Evolutionary conservation across 2,888 invertebrate species (phyloP).

Genomic region (Hirudinaria manillensis): DNA sequence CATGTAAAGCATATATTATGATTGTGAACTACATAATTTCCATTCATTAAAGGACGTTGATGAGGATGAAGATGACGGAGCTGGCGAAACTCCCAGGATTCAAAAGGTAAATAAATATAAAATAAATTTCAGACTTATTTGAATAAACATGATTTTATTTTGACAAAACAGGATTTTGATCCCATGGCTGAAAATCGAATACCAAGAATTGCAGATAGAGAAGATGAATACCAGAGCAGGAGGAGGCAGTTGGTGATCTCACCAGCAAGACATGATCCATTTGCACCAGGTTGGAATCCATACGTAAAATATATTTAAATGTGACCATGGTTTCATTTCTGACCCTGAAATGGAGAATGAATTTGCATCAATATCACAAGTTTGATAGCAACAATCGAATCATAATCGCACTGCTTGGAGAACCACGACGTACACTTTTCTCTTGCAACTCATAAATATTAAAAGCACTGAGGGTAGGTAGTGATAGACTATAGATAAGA

Average conservation of each 20-base stretch:
- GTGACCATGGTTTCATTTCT: no score
- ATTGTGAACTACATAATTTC: no score
- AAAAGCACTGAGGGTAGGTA: no score
- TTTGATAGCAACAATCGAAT: no score
- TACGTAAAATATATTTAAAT: not conserved
- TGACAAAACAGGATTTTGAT: slow-evolving; percentile 49
- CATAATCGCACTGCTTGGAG: no score
- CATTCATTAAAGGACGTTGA: slow-evolving; percentile 10
- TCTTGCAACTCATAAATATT: no score
- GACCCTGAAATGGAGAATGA: no score
- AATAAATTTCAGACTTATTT: not conserved
- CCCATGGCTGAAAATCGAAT: slow-evolving; percentile 60
- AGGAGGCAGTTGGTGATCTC: slow-evolving; percentile 74
- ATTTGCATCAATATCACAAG: no score
- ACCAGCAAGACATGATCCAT: slow-evolving; percentile 91
- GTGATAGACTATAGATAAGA: no score
- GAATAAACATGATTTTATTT: not conserved
- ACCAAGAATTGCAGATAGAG: slow-evolving; percentile 87
- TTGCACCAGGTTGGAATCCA: slow-evolving; percentile 65
- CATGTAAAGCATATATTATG: no score
- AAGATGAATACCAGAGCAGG: slow-evolving; percentile 90
- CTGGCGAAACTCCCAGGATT: not conserved
- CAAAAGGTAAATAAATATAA: not conserved
- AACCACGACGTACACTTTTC: no score
- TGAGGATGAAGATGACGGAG: slow-evolving; percentile 25